Evolutionary conservation across 2,113 vertebrate genomes (phyloP), one percentile per base, ranked within the genome.

Genomic region (Sigmodon hispidus): DNA sequence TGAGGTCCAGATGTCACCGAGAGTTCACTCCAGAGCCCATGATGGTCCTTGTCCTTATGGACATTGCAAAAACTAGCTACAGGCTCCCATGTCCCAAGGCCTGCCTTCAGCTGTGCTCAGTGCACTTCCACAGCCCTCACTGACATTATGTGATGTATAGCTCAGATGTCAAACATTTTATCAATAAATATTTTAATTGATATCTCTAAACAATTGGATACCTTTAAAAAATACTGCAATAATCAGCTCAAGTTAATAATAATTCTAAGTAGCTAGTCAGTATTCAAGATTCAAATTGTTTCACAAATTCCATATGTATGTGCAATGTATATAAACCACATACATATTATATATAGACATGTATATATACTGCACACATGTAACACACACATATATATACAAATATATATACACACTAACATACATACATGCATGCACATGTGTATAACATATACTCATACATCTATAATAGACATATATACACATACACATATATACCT

Each of bases 71-170:
- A 57, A 26, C 22, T 8, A 16, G 24, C 43, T 45, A 36, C 19
- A 15, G 85, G 43, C 16, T 36, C 3, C 57, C 15, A 3, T 0
- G 0, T 12, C 9, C 5, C 34, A 3, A 22, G 76, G 5, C 16
- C 77, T 21, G 1, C n/a, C 31, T 61, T 61, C 65, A 48, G 2
- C 76, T 19, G 0, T 21, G 45, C 55, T 19, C 59, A 77, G 3
- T n/a, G 36, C 52, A 11, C 26, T 4, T 3, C 3, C 26, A 0
- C 17, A 22, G 3, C 45, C 26, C 12, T n/a, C 21, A 9, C 29
- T 40, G 36, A 22, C 10, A 0, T 48, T 16, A 36, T 50, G 48
- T 61, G 86, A 77, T 73, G 48, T 34, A 4, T 19, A 9, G 10
- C 17, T 93, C 45, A 52, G 63, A 87, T 26, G 50, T 24, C 31